Base-by-base conservation (phyloP, 1,140 invertebrate species). In the Hycleus cichorii region DNA sequence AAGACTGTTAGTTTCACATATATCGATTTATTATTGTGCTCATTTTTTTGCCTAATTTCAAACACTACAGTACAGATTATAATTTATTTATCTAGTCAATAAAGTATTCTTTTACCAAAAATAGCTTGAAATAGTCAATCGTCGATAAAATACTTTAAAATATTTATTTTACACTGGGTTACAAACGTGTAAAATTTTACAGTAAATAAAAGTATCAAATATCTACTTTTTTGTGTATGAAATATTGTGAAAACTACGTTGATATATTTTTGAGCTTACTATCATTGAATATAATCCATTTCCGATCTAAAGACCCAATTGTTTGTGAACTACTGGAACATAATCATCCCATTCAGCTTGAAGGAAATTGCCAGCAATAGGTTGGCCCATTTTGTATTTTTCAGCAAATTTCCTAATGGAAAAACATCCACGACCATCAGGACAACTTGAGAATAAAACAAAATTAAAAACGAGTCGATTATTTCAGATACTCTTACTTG, bases 311-410 rank as follows among this genome's bases (percentile, higher is more conserved):
- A 54, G 78, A 25, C 76, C 81, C 1, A 89, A 73, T 68, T 89
- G 84, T 55, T 88, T 83, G 68, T 88, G 87, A 1, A 90, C 69
- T 12, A 78, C 80, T 0, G 91, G 91, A 3, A 96, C 92, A 66
- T 95, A 97, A 65, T 93, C 88, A 73, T 98, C 95, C 68, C 80
- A 97, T 70, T 93, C 77, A 4, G 95, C 93, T 72, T 90, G 88
- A 66, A 86, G 97, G 66, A 95, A 88, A 71, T 96, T 97, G 6
- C 89, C 93, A 49, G 91, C 91, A 48, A 97, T 75, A 0, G 92
- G 91, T 60, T 85, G 72, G 2, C 89, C 89, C 9, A 97, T 76
- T 1, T 87, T 83, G 68, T 96, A 91, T 67, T 95, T 95, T 4
- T 77, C 71, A 0, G 88, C 90, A 74, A 97, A 95, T 39, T 89